Evolutionary conservation across 2,797 vertebrate species (phyloP).

Genomic region (Sitta carolinensis): DNA sequence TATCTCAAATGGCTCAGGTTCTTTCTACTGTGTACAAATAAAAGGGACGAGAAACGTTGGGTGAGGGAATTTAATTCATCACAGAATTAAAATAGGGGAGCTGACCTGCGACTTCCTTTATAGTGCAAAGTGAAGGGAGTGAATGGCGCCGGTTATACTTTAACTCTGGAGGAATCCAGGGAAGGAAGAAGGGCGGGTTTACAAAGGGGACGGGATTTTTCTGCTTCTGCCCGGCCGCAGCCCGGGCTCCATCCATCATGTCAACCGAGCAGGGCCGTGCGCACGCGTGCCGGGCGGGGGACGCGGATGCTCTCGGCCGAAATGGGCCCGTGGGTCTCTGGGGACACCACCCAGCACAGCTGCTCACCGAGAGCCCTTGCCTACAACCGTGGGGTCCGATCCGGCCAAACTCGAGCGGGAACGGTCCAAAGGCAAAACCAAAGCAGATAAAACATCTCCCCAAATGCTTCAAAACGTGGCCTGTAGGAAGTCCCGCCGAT

Average conservation of each 20-base stretch:
- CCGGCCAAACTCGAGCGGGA: background rate
- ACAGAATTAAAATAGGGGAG: slow-evolving; percentile 71
- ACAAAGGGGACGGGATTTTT: slow-evolving; percentile 77
- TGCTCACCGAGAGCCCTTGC: background rate
- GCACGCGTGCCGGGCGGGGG: slow-evolving; percentile 38
- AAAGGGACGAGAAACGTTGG: slow-evolving; percentile 41
- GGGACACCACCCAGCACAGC: background rate
- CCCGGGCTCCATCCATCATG: slow-evolving; percentile 77
- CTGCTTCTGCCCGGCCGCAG: slow-evolving; percentile 65
- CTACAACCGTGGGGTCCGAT: background rate
- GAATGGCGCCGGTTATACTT: slow-evolving; percentile 92
- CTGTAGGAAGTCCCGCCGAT: background rate
- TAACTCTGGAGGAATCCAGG: slow-evolving; percentile 86
- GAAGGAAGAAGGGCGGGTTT: slow-evolving; percentile 64
- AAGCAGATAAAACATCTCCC: background rate
- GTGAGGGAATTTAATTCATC: slow-evolving; percentile 68
- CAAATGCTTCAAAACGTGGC: background rate
- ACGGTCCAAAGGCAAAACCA: background rate
- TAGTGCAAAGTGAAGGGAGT: slow-evolving; percentile 77
- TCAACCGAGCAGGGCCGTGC: slow-evolving; percentile 45
- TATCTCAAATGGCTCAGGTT: background rate
- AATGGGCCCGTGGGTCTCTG: background rate
- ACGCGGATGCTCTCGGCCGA: background rate
- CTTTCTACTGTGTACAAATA: slow-evolving; percentile 31
- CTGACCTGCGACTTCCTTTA: slow-evolving; percentile 90